Base-by-base conservation (phyloP, 2,888 invertebrate species). In the Selenia dentaria region DNA sequence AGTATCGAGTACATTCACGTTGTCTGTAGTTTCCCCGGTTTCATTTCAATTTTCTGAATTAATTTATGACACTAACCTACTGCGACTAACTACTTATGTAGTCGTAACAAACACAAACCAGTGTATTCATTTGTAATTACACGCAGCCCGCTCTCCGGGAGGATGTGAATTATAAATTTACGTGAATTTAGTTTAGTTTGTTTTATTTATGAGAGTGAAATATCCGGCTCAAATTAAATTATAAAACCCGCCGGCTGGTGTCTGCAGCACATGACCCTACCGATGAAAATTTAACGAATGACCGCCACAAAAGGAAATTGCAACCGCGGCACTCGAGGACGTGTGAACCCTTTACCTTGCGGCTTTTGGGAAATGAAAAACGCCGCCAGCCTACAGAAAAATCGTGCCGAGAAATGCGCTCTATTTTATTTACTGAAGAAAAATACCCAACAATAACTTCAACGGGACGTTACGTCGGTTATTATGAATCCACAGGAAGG, bases 231-330 rank as follows among this genome's bases (percentile, higher is more conserved):
- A 72, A 74, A 76, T 77, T 73, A 73, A 77, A 77, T 78, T 73
- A 75, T 76, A 66, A 67, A 76, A 63, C 67, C 45, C 62, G 55
- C 53, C 39, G 54, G 63, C 56, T 55, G 49, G 49, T 57, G 54
- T 64, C 59, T 61, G 59, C 54, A 59, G 64, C 64, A 64, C 73
- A 74, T 76, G 72, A 74, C 72, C 74, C 74, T 63, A 59, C 67
- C 67, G 62, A 72, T 83, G 76, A 80, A 82, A 81, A 70, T 78
- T 82, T 83, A 82, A 83, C 80, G 79, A 81, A 79, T 74, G 71
- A 64, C 64, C 64, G 68, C 76, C 76, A 74, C 79, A 76, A 82
- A 80, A 79, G 79, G 75, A 79, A 75, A 79, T 79, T 81, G 75
- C 76, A 68, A 62, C 70, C 68, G 61, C 71, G 57, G 60, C 58